Evolutionary conservation across 2,113 vertebrate genomes (phyloP).

Genomic region (Dipodomys ordii): DNA sequence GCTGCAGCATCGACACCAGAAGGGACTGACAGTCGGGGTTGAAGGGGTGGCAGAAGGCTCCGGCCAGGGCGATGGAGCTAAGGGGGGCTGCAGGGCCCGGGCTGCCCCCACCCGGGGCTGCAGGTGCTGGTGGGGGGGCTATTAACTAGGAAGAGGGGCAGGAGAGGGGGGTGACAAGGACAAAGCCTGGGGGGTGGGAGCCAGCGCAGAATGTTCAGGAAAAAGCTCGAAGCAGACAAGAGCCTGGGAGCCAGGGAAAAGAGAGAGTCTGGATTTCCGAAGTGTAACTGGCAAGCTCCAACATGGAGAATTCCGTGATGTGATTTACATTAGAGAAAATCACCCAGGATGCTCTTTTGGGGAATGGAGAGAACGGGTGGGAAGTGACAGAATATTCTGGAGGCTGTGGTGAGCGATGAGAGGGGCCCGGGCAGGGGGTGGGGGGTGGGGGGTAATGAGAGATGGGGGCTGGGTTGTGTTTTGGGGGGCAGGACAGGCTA

Average conservation of each 20-base stretch:
- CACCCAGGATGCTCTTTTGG: background rate
- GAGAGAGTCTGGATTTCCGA: background rate
- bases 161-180: background rate
- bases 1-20: too few relatives aligned
- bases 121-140: too few relatives aligned
- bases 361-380: background rate
- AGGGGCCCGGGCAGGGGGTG: rapidly evolving
- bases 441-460: background rate
- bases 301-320: background rate
- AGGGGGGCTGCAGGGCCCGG: background rate
- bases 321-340: background rate
- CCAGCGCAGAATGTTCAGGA: rapidly evolving
- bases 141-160: background rate
- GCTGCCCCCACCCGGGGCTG: background rate
- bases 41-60: background rate
- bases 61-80: background rate
- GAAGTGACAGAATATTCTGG: background rate
- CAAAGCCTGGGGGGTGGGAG: background rate
- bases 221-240: background rate
- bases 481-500: too few relatives aligned
- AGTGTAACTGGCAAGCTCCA: background rate
- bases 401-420: background rate
- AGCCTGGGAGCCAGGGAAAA: background rate
- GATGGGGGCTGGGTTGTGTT: background rate
- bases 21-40: background rate